phyloP scores from a whole-genome alignment of 2,113 vertebrate genomes.

The Alectura lathami region DNA sequence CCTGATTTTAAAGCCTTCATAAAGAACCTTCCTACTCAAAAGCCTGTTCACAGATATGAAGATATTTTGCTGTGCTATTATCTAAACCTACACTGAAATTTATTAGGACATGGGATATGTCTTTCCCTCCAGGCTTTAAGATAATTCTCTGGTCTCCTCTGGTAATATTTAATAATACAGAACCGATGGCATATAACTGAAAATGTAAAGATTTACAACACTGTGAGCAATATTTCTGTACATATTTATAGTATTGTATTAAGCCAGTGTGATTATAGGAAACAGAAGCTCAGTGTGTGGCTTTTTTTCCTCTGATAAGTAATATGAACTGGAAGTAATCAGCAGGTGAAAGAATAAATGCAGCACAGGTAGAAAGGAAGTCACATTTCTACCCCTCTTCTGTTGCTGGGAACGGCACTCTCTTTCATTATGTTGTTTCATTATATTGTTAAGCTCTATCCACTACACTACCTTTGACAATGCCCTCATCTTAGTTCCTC shows the following conservation, averaged over 20 bases:
- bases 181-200: background rate
- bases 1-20: background rate
- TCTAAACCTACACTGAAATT: background rate
- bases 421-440: too few species aligned
- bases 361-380: background rate
- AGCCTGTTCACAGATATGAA: background rate
- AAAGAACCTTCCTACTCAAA: background rate
- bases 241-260: background rate
- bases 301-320: background rate
- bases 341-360: background rate
- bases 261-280: background rate
- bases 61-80: background rate
- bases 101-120: background rate
- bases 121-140: background rate
- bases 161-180: background rate
- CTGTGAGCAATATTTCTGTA: background rate
- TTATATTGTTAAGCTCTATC: background rate
- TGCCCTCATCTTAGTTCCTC: background rate
- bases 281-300: background rate
- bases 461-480: background rate
- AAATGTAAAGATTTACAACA: background rate
- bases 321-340: background rate
- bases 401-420: background rate
- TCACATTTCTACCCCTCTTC: background rate
- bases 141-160: background rate